phyloP scores from a whole-genome alignment of 2,113 vertebrate genomes.

The Vulpes vulpes region DNA sequence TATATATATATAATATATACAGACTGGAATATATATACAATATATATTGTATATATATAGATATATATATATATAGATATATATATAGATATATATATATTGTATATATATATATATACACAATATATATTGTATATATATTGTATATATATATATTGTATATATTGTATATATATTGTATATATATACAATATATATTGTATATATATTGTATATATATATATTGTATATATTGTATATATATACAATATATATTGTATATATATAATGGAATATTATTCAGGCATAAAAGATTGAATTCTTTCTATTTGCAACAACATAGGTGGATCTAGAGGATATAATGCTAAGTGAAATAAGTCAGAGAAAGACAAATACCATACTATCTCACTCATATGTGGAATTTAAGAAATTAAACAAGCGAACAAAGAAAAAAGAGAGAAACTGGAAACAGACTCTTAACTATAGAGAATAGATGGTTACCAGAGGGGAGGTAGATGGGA shows the following conservation, averaged over 20 bases:
- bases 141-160: too few relatives aligned
- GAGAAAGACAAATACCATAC: neutral
- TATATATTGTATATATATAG: neutral
- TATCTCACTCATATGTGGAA: neutral
- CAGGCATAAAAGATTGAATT: neutral
- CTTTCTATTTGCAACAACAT: neutral
- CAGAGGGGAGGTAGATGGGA: neutral
- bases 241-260: too few relatives aligned
- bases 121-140: neutral
- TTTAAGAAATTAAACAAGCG: neutral
- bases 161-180: too few relatives aligned
- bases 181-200: neutral
- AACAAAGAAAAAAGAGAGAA: neutral
- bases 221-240: neutral
- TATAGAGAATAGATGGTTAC: neutral
- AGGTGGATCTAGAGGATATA: neutral
- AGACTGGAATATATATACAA: too few relatives aligned
- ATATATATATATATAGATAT: neutral
- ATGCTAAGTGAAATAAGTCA: neutral
- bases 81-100: too few relatives aligned
- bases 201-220: neutral
- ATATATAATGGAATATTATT: neutral
- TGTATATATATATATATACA: neutral
- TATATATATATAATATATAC: neutral
- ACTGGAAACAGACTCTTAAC: neutral